A percentile compares a stretch with the other conserved stretches of the same genome.
These are phyloP conservation scores for Panagrolaimus sp. DNA, from an alignment of 1,140 invertebrate genomes.

Conservation along the genomic window DNA sequence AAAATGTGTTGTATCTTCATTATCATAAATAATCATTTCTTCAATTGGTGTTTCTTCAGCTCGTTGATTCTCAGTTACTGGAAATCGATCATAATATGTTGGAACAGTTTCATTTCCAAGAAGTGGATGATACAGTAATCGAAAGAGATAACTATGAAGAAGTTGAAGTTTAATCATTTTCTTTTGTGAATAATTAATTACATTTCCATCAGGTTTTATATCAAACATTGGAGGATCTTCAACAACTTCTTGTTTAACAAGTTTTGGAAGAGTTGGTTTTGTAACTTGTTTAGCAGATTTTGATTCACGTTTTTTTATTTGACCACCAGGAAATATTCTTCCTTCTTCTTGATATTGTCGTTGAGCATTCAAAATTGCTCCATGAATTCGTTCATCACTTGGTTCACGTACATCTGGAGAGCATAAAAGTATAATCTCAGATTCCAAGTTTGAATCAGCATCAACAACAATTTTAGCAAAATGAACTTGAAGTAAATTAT, in stretches of 20 bases:
- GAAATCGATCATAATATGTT: background rate
- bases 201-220: background rate
- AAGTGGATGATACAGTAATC: background rate
- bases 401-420: conserved; percentile 20
- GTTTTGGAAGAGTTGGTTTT: too few species aligned
- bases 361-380: conserved; percentile 25
- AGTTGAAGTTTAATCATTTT: conserved; percentile 8
- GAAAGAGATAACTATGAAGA: background rate
- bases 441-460: conserved; percentile 9
- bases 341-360: conserved; percentile 32
- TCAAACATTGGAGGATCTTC: too few species aligned
- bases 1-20: background rate
- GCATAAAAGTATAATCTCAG: conserved; percentile 20
- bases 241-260: too few species aligned
- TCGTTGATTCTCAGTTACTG: background rate
- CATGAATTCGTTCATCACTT: conserved; percentile 10
- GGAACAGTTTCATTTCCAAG: background rate
- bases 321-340: conserved; percentile 37
- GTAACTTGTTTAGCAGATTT: too few species aligned
- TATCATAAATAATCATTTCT: background rate
- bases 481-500: conserved; percentile 2
- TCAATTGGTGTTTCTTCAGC: background rate
- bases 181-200: background rate
- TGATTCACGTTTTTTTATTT: conserved; percentile 14
- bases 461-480: conserved; percentile 17